Evolutionary conservation across 2,797 vertebrate genomes (phyloP).

Genomic region (Lepidocolaptes lacrymiger): DNA sequence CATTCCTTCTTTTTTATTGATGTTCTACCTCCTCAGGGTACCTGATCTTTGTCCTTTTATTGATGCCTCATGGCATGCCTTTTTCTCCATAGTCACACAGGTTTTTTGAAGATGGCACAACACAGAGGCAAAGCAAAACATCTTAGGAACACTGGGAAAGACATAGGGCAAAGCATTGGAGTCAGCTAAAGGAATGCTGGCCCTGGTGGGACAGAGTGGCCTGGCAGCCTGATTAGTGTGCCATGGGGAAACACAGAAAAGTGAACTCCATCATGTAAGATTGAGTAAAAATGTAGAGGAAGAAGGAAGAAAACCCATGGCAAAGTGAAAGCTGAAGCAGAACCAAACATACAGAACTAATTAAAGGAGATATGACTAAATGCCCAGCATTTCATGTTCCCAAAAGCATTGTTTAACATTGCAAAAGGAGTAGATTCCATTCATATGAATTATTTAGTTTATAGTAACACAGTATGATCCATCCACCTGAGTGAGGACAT

Average conservation of each 20-base stretch:
- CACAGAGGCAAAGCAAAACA: constrained; percentile 3
- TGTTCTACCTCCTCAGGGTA: constrained; percentile 1
- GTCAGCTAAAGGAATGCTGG: not conserved
- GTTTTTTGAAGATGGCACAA: not conserved
- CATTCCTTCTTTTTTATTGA: constrained; percentile 22
- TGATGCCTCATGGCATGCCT: constrained; percentile 15
- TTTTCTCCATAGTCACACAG: constrained; percentile 13
- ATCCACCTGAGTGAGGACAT: not conserved
- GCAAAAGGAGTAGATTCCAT: not conserved
- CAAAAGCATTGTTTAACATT: not conserved
- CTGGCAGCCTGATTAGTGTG: not conserved
- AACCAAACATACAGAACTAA: not conserved
- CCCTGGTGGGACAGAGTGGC: not conserved
- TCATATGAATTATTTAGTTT: not conserved
- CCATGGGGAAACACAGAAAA: not conserved
- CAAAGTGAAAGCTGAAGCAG: not conserved
- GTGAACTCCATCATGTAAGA: not conserved
- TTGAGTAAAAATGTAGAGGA: not conserved
- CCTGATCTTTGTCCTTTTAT: constrained; percentile 49
- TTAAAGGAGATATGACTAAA: not conserved
- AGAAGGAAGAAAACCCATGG: not conserved
- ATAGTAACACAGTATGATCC: not conserved
- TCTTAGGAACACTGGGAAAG: constrained; percentile 4
- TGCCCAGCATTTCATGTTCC: not conserved
- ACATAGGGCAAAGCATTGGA: not conserved